Conservation (phyloP, 2,888 invertebrate species). For the Metopia argyrocephala region DNA sequence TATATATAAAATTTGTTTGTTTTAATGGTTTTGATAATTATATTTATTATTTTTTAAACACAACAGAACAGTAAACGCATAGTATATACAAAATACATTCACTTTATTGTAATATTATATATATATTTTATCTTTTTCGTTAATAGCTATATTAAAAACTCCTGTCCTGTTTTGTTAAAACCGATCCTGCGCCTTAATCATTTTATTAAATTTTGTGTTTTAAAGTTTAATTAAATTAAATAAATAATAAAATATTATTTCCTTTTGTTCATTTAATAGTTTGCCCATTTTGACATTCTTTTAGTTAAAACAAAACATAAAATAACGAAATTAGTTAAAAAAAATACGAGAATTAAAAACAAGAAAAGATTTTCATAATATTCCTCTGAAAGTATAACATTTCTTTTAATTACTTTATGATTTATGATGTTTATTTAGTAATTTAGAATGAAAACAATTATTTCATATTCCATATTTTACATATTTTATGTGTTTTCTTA, state of each 20-base stretch:
- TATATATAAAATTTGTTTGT: constrained; percentile 17
- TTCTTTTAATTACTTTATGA: not conserved
- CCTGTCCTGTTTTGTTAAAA: constrained; percentile 2
- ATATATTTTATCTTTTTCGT: constrained; percentile 3
- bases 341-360: no score
- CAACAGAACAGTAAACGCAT: constrained; percentile 49
- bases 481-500: constrained; percentile 26
- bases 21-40: constrained; percentile 28
- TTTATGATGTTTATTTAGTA: not conserved
- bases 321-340: not conserved
- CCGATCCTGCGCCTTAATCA: not conserved
- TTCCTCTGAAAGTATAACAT: no score
- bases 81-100: constrained; percentile 61
- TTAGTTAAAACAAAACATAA: constrained; percentile 14
- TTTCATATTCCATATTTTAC: not conserved
- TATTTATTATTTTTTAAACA: constrained; percentile 20
- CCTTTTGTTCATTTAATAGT: not conserved
- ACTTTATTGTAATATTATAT: constrained; percentile 40
- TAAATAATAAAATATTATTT: not conserved
- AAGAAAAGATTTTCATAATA: not conserved
- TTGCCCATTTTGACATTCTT: not conserved
- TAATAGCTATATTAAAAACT: not conserved
- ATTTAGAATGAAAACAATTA: not conserved
- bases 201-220: not conserved
- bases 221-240: constrained; percentile 25